These are phyloP conservation scores for Cercopithecus diana DNA, from an alignment of 2,797 vertebrate species.

Conservation along the genomic window DNA sequence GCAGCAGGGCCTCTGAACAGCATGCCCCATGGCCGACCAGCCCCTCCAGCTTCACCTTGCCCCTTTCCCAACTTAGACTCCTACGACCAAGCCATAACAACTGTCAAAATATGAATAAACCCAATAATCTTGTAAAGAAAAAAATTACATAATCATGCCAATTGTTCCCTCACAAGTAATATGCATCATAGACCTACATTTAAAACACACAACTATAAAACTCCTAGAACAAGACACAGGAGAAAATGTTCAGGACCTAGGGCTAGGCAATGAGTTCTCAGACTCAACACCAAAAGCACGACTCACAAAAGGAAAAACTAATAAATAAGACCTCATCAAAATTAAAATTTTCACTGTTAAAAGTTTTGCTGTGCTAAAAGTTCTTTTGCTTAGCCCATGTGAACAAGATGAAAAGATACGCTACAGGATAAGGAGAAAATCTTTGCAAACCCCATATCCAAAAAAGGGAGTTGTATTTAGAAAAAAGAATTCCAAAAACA, in stretches of 20 bases:
- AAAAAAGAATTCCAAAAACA: slow-evolving; percentile 24
- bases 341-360: neutral
- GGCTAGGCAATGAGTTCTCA: neutral
- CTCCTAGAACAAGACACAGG: neutral
- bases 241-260: neutral
- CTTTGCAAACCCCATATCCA: neutral
- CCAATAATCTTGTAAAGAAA: neutral
- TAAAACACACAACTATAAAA: slow-evolving; percentile 1
- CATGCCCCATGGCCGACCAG: no score
- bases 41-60: neutral
- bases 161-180: neutral
- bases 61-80: neutral
- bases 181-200: neutral
- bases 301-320: neutral
- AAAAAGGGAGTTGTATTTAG: neutral
- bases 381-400: neutral
- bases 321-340: neutral
- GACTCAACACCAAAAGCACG: neutral
- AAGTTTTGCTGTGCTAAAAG: neutral
- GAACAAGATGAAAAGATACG: slow-evolving; percentile 19
- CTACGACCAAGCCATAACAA: neutral
- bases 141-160: neutral
- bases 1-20: neutral
- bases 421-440: neutral
- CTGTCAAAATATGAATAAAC: neutral